Conservation (phyloP, 2,888 invertebrate species). For the Agrotis puta region DNA sequence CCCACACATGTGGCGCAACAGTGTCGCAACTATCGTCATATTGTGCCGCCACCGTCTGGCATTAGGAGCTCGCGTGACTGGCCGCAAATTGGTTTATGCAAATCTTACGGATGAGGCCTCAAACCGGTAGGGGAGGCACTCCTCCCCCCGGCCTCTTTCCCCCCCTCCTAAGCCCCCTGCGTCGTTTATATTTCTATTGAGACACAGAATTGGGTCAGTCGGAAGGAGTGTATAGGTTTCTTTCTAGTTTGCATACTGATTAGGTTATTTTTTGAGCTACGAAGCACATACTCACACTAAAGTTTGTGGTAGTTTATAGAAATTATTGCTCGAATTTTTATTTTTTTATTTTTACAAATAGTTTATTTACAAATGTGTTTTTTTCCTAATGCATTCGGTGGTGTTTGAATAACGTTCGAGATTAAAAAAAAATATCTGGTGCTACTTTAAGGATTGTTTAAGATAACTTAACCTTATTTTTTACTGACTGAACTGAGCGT, state of each 20-base stretch:
- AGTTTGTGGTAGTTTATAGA: no score
- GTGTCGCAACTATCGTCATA: constrained; percentile 35
- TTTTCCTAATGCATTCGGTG: no score
- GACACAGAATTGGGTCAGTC: constrained; percentile 57
- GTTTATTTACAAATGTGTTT: no score
- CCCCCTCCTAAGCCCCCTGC: neutral
- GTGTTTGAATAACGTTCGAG: no score
- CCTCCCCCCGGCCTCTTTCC: neutral
- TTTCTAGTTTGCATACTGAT: constrained; percentile 49
- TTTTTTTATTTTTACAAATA: no score
- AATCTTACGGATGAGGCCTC: constrained; percentile 64
- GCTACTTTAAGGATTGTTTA: no score
- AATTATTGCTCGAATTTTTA: neutral
- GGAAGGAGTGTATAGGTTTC: constrained; percentile 42
- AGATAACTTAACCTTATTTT: no score
- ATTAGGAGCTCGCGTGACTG: constrained; percentile 68
- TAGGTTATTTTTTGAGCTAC: constrained; percentile 3
- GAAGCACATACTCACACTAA: no score
- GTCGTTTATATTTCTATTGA: constrained; percentile 62
- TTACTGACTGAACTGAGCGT: no score
- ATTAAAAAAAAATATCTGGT: no score
- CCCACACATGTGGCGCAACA: constrained; percentile 18
- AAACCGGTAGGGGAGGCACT: constrained; percentile 15
- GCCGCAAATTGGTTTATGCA: constrained; percentile 74
- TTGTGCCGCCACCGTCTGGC: constrained; percentile 14